phyloP scores from a whole-genome alignment of 2,797 vertebrate genomes.

The Semotilus atromaculatus region DNA sequence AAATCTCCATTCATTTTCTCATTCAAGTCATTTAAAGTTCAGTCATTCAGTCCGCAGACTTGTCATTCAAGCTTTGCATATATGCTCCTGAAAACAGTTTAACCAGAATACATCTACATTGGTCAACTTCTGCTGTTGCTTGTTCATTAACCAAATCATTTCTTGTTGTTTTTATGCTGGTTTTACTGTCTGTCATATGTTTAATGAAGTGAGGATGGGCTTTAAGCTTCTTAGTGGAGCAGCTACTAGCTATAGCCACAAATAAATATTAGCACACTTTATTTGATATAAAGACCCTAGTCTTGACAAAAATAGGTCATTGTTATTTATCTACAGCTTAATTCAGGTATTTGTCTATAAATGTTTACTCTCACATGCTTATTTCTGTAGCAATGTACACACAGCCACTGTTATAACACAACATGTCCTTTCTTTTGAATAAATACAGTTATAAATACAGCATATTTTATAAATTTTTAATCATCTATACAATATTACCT shows the following conservation, averaged over 20 bases:
- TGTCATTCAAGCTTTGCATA: background rate
- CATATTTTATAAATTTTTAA: no score
- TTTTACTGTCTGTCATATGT: background rate
- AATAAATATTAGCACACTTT: background rate
- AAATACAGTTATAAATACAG: no score
- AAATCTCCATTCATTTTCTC: background rate
- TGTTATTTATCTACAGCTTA: conserved; percentile 7
- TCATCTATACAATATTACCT: no score
- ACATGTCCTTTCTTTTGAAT: no score
- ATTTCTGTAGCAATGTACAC: background rate
- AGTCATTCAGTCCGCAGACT: background rate
- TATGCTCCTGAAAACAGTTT: background rate
- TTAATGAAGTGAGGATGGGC: background rate
- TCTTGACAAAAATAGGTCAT: background rate
- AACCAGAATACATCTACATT: background rate
- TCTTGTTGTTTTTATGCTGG: background rate
- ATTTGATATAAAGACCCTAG: background rate
- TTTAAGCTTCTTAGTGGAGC: background rate
- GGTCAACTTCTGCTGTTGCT: background rate
- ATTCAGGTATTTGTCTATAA: background rate
- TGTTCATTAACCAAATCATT: background rate
- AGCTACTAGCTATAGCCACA: background rate
- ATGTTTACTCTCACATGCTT: background rate
- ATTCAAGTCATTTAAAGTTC: background rate
- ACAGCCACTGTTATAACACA: no score